Conservation (phyloP, 1,140 invertebrate genomes). For the Cylas formicarius region DNA sequence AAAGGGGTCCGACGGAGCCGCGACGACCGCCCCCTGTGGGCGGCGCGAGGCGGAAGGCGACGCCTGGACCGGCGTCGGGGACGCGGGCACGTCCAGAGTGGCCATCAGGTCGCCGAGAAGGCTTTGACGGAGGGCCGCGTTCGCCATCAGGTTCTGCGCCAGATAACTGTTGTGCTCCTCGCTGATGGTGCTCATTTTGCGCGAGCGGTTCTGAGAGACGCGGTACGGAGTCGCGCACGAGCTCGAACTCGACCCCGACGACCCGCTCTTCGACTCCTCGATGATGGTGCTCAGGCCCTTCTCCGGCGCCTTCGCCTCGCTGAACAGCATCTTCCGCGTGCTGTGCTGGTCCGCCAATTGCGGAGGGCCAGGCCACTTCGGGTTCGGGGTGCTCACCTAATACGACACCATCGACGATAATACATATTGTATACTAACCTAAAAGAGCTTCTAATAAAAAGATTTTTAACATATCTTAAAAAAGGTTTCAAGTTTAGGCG, state of each 20-base stretch:
- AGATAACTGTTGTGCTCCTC: conserved; percentile 34
- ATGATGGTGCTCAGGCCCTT: conserved; percentile 30
- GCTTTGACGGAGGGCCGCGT: conserved; percentile 33
- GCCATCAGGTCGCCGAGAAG: conserved; percentile 21
- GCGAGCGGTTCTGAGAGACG: conserved; percentile 23
- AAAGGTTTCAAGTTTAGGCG: too few relatives aligned
- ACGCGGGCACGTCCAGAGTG: conserved; percentile 3
- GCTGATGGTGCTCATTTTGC: conserved; percentile 29
- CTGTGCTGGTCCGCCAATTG: conserved; percentile 30
- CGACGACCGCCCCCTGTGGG: not conserved
- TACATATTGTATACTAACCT: too few relatives aligned
- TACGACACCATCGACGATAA: too few relatives aligned
- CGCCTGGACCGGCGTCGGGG: conserved; percentile 14
- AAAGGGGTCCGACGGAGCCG: conserved; percentile 45
- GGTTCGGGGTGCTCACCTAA: conserved; percentile 53
- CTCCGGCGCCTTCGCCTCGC: conserved; percentile 16
- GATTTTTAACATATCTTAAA: too few relatives aligned
- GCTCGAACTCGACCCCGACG: conserved; percentile 28
- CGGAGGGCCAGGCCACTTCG: too few relatives aligned
- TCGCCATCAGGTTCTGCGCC: conserved; percentile 36
- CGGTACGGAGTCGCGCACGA: conserved; percentile 29
- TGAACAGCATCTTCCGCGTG: conserved; percentile 29
- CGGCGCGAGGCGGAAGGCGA: conserved; percentile 8
- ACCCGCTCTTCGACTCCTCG: conserved; percentile 36
- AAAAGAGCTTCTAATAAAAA: too few relatives aligned